Percentiles rank a stretch among this genome's conserved stretches.
phyloP scores from a whole-genome alignment of 2,113 vertebrate genomes.

The Pheucticus melanocephalus region DNA sequence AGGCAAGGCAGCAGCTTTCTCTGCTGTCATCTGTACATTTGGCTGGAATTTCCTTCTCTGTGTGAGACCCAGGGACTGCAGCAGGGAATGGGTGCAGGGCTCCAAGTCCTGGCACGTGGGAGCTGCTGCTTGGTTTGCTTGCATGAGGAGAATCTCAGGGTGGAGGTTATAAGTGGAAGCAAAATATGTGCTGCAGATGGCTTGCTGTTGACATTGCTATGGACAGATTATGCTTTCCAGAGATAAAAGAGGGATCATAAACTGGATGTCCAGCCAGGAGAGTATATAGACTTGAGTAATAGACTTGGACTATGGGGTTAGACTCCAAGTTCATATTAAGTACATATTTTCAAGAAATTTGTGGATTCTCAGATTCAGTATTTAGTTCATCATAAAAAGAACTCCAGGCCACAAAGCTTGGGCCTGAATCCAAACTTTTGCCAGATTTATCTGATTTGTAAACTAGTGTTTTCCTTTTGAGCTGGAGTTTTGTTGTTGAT shows the following conservation, averaged over 20 bases:
- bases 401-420: background rate
- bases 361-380: background rate
- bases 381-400: background rate
- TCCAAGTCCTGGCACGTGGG: background rate
- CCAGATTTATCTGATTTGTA: background rate
- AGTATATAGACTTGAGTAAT: conserved; percentile 7
- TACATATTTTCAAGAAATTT: conserved; percentile 30
- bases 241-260: conserved; percentile 39
- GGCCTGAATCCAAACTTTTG: background rate
- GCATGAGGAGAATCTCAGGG: background rate
- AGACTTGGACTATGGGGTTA: background rate
- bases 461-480: background rate
- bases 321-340: conserved; percentile 17
- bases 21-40: background rate
- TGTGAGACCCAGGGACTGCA: background rate
- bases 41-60: background rate
- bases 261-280: conserved; percentile 46
- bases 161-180: conserved; percentile 33
- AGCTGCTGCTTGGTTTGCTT: background rate
- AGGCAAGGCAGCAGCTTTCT: background rate
- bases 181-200: conserved; percentile 41
- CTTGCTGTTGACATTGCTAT: conserved; percentile 38
- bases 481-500: background rate
- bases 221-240: conserved; percentile 40
- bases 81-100: background rate